A percentile compares a stretch with the other conserved stretches of the same genome.
Conservation (phyloP, 2,113 vertebrate genomes). For the Microcebus murinus region DNA sequence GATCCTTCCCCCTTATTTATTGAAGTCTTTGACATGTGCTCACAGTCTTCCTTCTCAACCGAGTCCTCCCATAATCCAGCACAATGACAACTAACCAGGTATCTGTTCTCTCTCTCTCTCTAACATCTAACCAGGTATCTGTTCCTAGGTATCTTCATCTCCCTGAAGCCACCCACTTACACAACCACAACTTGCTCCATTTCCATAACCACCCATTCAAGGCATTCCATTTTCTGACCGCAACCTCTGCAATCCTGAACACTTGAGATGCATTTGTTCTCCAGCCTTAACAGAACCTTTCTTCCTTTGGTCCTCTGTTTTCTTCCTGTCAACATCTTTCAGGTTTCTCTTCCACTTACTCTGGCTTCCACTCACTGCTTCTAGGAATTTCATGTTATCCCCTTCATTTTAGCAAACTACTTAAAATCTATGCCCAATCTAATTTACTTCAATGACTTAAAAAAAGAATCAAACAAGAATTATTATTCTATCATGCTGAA, state of each 20-base stretch:
- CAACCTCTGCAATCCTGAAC: background rate
- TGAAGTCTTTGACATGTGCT: background rate
- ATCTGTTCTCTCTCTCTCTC: background rate
- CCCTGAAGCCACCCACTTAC: background rate
- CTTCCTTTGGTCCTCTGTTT: background rate
- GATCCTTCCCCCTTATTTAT: background rate
- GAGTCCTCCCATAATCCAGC: background rate
- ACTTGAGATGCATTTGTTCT: background rate
- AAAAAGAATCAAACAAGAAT: background rate
- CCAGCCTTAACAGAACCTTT: background rate
- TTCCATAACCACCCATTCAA: background rate
- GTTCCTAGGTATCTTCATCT: background rate
- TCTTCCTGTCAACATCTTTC: background rate
- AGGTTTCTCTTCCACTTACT: background rate
- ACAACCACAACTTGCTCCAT: background rate
- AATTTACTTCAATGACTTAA: conserved; percentile 18
- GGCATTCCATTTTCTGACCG: background rate
- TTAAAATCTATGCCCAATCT: background rate
- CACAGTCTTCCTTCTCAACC: background rate
- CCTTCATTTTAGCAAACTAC: background rate
- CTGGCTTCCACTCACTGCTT: background rate
- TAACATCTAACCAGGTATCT: background rate
- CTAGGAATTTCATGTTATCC: background rate
- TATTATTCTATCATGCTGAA: background rate
- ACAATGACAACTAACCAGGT: background rate